Conservation (phyloP, 1,140 invertebrate genomes). For the Batillaria attramentaria region DNA sequence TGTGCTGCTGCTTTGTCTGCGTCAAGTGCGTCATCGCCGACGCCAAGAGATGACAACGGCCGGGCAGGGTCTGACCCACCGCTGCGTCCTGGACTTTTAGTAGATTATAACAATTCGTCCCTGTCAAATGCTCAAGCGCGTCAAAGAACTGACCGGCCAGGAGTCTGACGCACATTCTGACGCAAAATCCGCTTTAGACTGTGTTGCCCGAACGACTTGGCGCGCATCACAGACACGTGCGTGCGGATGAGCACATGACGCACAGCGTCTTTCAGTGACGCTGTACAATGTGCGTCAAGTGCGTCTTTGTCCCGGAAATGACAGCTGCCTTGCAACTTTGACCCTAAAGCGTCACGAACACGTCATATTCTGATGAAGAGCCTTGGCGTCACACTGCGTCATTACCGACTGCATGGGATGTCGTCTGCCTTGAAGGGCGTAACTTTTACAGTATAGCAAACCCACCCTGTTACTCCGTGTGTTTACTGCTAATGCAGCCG, state of each 20-base stretch:
- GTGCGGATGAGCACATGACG: not conserved
- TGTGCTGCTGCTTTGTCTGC: slow-evolving; percentile 55
- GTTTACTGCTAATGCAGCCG: too few species aligned
- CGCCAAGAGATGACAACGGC: slow-evolving; percentile 26
- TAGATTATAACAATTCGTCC: not conserved
- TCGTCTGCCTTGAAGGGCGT: too few species aligned
- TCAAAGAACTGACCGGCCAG: not conserved
- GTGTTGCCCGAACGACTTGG: not conserved
- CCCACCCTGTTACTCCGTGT: too few species aligned
- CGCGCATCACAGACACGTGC: not conserved
- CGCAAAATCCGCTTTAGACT: not conserved
- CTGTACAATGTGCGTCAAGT: too few species aligned
- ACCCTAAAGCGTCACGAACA: too few species aligned
- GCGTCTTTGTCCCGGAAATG: too few species aligned
- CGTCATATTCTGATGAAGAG: too few species aligned
- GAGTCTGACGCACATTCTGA: not conserved
- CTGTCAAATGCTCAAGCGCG: not conserved
- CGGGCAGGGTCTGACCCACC: not conserved
- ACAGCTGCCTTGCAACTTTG: too few species aligned
- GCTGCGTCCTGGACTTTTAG: not conserved
- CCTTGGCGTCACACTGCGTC: too few species aligned
- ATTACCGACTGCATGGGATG: too few species aligned
- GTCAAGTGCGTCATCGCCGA: slow-evolving; percentile 40
- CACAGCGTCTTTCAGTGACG: too few species aligned
- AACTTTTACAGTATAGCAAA: too few species aligned